Conservation (phyloP, 2,797 vertebrate genomes). For the Xenentodon cancila region DNA sequence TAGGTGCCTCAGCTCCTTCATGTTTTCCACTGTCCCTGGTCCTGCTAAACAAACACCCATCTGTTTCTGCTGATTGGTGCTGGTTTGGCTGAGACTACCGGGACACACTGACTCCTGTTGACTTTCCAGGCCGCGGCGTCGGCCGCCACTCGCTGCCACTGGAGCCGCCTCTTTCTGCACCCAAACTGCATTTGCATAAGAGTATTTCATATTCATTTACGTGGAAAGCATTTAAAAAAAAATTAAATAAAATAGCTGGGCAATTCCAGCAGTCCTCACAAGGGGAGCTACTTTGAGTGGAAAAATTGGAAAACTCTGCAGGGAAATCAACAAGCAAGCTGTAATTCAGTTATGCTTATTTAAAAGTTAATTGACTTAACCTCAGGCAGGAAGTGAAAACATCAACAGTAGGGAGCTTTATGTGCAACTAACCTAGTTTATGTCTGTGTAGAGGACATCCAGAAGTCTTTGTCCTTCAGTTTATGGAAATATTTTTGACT, state of each 20-base stretch:
- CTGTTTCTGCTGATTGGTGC: conserved; percentile 75
- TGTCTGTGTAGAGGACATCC: not conserved
- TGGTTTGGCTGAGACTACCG: conserved; percentile 58
- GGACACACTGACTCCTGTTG: conserved; percentile 59
- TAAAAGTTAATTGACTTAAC: conserved; percentile 48
- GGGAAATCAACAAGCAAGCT: conserved; percentile 54
- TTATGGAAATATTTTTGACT: not conserved
- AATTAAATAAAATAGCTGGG: conserved; percentile 13
- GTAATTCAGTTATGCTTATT: conserved; percentile 44
- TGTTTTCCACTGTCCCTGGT: conserved; percentile 58
- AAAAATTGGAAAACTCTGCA: conserved; percentile 36
- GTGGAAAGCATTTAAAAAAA: conserved; percentile 39
- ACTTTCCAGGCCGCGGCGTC: conserved; percentile 50
- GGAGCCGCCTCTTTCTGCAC: conserved; percentile 33
- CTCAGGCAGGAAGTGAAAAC: conserved; percentile 22
- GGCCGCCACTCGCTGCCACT: conserved; percentile 33
- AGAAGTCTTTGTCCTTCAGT: not conserved
- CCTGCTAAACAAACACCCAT: conserved; percentile 70
- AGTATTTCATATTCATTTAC: conserved; percentile 57
- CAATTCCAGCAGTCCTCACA: conserved; percentile 36
- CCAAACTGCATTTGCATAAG: conserved; percentile 56
- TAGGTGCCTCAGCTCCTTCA: conserved; percentile 41
- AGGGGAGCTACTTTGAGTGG: conserved; percentile 16
- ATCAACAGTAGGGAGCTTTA: conserved; percentile 12
- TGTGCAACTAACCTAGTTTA: not conserved